These are phyloP conservation scores for Caranx ignobilis DNA, from an alignment of 2,113 vertebrate genomes.

Conservation along the genomic window DNA sequence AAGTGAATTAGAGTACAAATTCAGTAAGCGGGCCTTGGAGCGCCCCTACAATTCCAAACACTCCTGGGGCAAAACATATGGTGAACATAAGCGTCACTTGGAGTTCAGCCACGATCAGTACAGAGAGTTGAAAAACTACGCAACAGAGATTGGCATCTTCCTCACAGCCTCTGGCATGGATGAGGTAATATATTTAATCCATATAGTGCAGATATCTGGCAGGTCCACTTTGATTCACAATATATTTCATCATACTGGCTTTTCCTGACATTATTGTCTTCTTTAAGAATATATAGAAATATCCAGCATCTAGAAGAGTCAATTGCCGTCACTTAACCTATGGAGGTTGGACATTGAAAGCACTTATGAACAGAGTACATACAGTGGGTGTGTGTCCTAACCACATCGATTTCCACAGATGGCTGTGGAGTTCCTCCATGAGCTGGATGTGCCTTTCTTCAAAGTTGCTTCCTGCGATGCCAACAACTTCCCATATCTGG, in stretches of 20 bases:
- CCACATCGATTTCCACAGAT: constrained; percentile 81
- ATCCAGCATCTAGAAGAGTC: background rate
- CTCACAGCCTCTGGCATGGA: constrained; percentile 99
- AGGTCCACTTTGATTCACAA: background rate
- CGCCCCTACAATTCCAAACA: constrained; percentile 89
- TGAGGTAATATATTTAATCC: constrained; percentile 86
- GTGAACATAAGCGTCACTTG: constrained; percentile 94
- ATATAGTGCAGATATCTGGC: background rate
- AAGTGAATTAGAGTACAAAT: constrained; percentile 94
- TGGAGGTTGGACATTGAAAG: background rate
- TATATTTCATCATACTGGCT: background rate
- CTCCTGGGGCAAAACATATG: constrained; percentile 95
- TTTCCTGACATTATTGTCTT: background rate
- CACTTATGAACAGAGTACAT: background rate
- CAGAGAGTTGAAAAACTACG: constrained; percentile 90
- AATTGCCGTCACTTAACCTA: background rate
- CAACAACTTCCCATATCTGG: constrained; percentile 96
- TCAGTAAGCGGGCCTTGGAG: constrained; percentile 91
- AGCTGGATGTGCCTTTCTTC: constrained; percentile 95
- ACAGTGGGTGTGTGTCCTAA: background rate
- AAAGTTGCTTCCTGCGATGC: constrained; percentile 93
- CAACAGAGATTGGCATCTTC: constrained; percentile 92
- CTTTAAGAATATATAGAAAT: background rate
- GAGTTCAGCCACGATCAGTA: constrained; percentile 96
- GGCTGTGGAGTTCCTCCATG: constrained; percentile 96